A percentile compares a stretch with the other conserved stretches of the same genome.
phyloP scores from a whole-genome alignment of 1,140 invertebrate species.

The Drosophila suzukii region DNA sequence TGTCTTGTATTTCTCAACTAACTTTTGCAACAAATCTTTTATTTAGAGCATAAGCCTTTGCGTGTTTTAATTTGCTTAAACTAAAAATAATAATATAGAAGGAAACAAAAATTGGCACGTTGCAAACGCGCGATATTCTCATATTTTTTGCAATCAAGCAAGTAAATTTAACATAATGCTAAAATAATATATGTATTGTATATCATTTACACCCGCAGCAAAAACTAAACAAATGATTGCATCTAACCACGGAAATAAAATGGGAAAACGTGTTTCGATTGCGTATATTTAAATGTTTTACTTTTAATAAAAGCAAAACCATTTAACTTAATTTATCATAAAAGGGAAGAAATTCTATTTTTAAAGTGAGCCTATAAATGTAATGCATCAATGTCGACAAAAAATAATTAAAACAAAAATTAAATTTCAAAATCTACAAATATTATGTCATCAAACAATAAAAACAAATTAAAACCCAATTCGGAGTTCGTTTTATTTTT shows the following conservation, averaged over 20 bases:
- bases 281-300: conserved; percentile 69
- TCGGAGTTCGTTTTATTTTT: conserved; percentile 15
- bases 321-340: conserved; percentile 73
- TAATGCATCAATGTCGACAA: conserved; percentile 69
- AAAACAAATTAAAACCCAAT: conserved; percentile 69
- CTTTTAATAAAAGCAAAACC: conserved; percentile 59
- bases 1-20: conserved; percentile 56
- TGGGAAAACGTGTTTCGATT: conserved; percentile 46
- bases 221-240: conserved; percentile 26
- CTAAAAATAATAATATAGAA: conserved; percentile 4
- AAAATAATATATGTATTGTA: conserved; percentile 57
- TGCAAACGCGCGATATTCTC: conserved; percentile 67
- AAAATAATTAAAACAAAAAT: conserved; percentile 29
- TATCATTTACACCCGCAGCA: conserved; percentile 74
- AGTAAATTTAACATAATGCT: conserved; percentile 44
- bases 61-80: conserved; percentile 36
- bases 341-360: conserved; percentile 67
- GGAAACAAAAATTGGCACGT: conserved; percentile 44
- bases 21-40: conserved; percentile 60
- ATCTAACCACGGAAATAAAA: conserved; percentile 60
- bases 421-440: conserved; percentile 68
- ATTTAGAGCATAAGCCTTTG: conserved; percentile 59
- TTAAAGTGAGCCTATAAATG: conserved; percentile 74
- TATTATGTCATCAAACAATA: conserved; percentile 71
- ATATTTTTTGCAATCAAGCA: conserved; percentile 60